These are phyloP conservation scores for Macrobrachium nipponense DNA, from an alignment of 1,140 invertebrate genomes.

Conservation along the genomic window DNA sequence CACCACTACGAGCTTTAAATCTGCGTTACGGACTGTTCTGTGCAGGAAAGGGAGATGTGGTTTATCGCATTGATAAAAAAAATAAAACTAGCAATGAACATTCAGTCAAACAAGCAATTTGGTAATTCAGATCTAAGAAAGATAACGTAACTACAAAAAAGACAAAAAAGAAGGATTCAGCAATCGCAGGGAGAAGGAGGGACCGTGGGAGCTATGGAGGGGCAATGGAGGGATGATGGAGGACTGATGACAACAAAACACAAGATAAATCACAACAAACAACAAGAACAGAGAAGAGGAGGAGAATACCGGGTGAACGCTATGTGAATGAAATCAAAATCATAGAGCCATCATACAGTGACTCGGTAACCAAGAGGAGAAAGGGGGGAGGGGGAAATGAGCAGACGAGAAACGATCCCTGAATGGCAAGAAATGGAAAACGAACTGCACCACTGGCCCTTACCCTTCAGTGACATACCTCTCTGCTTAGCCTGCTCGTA, in stretches of 20 bases:
- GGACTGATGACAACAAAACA: neutral
- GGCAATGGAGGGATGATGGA: neutral
- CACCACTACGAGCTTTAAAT: no score
- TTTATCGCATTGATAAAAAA: no score
- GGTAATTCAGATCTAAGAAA: no score
- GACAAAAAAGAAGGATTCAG: no score
- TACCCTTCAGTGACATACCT: slow-evolving; percentile 62
- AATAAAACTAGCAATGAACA: no score
- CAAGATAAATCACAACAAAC: neutral
- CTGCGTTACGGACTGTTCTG: no score
- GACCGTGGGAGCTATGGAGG: neutral
- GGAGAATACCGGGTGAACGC: neutral
- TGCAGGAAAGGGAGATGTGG: no score
- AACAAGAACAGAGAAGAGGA: neutral
- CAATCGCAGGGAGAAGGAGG: neutral
- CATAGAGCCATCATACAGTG: neutral
- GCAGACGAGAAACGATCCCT: neutral
- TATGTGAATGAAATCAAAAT: slow-evolving; percentile 1
- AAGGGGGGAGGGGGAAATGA: neutral
- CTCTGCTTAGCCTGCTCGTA: slow-evolving; percentile 88
- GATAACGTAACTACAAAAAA: no score
- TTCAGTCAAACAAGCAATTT: no score
- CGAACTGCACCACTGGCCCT: slow-evolving; percentile 1
- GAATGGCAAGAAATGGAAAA: neutral
- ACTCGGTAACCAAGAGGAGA: neutral